Evolutionary conservation across 1,140 invertebrate species (phyloP).

Genomic region (Polypedilum vanderplanki): DNA sequence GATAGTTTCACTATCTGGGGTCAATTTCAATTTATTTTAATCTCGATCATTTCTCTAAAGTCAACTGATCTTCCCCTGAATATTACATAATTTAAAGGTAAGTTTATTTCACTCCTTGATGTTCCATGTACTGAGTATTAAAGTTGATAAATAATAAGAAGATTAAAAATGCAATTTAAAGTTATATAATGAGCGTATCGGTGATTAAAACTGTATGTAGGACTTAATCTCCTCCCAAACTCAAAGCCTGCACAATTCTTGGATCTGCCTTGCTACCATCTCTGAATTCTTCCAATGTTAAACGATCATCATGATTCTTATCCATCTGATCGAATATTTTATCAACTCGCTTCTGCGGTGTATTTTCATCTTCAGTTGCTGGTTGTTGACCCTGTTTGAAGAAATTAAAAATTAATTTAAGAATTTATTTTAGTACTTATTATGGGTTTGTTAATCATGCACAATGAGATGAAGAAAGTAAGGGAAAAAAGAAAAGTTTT

Average conservation of each 20-base stretch:
- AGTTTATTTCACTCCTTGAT: too few relatives aligned
- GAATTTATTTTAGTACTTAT: background rate
- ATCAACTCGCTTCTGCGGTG: constrained; percentile 90
- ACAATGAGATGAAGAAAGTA: background rate
- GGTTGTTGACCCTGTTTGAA: constrained; percentile 74
- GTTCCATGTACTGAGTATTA: too few relatives aligned
- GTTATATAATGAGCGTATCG: background rate
- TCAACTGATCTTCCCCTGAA: too few relatives aligned
- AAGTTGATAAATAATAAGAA: too few relatives aligned
- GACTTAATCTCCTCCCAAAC: constrained; percentile 64
- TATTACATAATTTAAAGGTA: too few relatives aligned
- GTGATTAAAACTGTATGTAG: constrained; percentile 7
- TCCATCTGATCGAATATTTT: constrained; percentile 98
- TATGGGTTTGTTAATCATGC: too few relatives aligned
- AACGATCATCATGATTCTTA: constrained; percentile 95
- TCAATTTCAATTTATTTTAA: too few relatives aligned
- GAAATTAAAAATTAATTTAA: constrained; percentile 29
- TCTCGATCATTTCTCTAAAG: too few relatives aligned
- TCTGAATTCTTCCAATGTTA: constrained; percentile 96
- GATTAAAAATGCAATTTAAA: too few relatives aligned
- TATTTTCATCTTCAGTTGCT: constrained; percentile 87
- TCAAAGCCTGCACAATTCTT: constrained; percentile 92
- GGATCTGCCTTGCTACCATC: constrained; percentile 98
- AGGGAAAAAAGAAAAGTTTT: background rate
- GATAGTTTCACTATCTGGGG: too few relatives aligned